Conservation (phyloP, 2,113 vertebrate species). For the Lagenorhynchus albirostris region DNA sequence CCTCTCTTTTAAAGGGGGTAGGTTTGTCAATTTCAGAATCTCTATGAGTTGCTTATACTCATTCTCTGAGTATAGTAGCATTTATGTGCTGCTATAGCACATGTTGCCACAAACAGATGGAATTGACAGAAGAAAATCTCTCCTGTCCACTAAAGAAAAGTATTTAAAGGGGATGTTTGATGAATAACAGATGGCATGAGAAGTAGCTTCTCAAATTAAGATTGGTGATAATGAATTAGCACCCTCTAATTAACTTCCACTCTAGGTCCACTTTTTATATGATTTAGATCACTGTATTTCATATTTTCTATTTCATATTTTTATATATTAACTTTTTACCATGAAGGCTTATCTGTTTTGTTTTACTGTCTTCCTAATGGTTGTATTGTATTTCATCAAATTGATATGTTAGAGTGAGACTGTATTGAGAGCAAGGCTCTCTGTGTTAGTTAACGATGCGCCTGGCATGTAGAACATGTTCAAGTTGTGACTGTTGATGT, state of each 20-base stretch:
- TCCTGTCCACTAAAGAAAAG: conserved; percentile 20
- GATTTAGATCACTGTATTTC: neutral
- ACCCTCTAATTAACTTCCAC: neutral
- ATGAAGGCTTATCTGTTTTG: neutral
- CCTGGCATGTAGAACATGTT: neutral
- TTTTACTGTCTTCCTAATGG: neutral
- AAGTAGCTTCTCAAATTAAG: conserved; percentile 41
- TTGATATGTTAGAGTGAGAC: neutral
- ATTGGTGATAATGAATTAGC: neutral
- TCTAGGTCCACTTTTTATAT: neutral
- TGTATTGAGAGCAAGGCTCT: neutral
- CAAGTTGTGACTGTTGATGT: neutral
- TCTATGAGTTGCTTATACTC: neutral
- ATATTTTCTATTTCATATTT: neutral
- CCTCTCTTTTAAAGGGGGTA: neutral
- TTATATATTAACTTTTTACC: neutral
- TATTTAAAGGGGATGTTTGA: neutral
- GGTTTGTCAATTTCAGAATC: neutral
- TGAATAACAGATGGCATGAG: conserved; percentile 53
- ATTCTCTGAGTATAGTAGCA: neutral
- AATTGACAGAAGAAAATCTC: neutral
- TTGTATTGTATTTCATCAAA: neutral
- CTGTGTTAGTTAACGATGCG: neutral
- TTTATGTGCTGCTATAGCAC: neutral
- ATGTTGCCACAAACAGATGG: conserved; percentile 36